phyloP scores from a whole-genome alignment of 2,797 vertebrate species.

The Bryconaethiops microstoma region DNA sequence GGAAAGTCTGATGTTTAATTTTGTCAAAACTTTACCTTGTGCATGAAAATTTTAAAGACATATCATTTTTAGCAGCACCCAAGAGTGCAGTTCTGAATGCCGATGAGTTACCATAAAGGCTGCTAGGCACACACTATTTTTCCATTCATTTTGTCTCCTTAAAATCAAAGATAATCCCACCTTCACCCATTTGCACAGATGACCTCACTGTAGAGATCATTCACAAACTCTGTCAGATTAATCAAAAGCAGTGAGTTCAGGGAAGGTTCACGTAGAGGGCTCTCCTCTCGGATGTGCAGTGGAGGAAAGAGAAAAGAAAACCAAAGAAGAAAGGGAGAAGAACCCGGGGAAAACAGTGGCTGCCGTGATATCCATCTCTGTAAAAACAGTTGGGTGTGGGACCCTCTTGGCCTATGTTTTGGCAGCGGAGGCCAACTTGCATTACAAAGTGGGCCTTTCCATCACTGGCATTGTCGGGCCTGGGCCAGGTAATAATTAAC shows the following conservation, averaged over 20 bases:
- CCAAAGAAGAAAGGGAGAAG: constrained; percentile 65
- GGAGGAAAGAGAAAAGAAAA: constrained; percentile 63
- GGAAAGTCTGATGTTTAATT: not conserved
- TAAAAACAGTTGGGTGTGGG: constrained; percentile 73
- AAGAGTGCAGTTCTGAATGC: constrained; percentile 4
- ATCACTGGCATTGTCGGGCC: constrained; percentile 71
- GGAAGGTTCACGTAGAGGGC: constrained; percentile 71
- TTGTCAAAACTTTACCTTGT: not conserved
- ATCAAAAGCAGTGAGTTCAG: constrained; percentile 76
- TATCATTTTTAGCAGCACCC: not conserved
- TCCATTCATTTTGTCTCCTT: not conserved
- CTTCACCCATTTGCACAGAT: constrained; percentile 61
- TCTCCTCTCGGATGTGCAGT: constrained; percentile 41
- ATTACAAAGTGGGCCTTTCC: constrained; percentile 74
- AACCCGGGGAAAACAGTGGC: constrained; percentile 65
- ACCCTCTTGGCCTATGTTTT: constrained; percentile 68
- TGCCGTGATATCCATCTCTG: constrained; percentile 74
- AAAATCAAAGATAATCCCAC: constrained; percentile 33
- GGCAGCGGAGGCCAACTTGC: constrained; percentile 66
- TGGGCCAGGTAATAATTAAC: constrained; percentile 81
- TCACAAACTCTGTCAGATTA: constrained; percentile 76
- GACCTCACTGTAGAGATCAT: constrained; percentile 69
- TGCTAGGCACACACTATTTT: not conserved
- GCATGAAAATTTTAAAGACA: constrained; percentile 42
- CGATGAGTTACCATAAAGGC: not conserved